phyloP scores from a whole-genome alignment of 1,140 invertebrate genomes.

The Magallana gigas region DNA sequence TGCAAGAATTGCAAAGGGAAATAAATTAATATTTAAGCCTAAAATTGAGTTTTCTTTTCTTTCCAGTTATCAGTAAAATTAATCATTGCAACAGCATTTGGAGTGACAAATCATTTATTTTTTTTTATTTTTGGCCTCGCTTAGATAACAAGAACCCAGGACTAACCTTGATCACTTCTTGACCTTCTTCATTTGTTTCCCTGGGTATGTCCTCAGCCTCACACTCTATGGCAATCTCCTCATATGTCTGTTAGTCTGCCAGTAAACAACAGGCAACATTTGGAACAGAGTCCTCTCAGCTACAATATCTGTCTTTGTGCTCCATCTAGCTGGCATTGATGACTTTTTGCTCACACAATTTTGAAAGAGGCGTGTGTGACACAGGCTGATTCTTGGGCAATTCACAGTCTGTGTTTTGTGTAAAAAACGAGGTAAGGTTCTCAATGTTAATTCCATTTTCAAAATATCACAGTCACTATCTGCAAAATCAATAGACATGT shows the following conservation, averaged over 20 bases:
- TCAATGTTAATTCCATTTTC: background rate
- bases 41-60: too few relatives aligned
- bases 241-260: conserved; percentile 14
- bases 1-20: too few relatives aligned
- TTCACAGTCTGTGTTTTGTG: background rate
- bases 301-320: background rate
- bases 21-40: too few relatives aligned
- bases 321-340: background rate
- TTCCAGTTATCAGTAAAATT: too few relatives aligned
- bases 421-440: background rate
- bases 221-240: conserved; percentile 22
- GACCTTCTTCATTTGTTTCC: conserved; percentile 11
- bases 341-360: background rate
- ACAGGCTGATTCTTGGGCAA: background rate
- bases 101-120: too few relatives aligned
- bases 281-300: background rate
- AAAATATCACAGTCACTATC: too few relatives aligned
- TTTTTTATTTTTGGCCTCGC: too few relatives aligned
- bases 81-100: too few relatives aligned
- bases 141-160: too few relatives aligned
- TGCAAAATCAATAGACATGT: too few relatives aligned
- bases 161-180: background rate
- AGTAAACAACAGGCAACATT: background rate
- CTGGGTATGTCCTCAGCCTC: background rate
- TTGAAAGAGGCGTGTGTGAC: background rate